Evolutionary conservation across 2,888 invertebrate genomes (phyloP).

Genomic region (Malachius bipustulatus): DNA sequence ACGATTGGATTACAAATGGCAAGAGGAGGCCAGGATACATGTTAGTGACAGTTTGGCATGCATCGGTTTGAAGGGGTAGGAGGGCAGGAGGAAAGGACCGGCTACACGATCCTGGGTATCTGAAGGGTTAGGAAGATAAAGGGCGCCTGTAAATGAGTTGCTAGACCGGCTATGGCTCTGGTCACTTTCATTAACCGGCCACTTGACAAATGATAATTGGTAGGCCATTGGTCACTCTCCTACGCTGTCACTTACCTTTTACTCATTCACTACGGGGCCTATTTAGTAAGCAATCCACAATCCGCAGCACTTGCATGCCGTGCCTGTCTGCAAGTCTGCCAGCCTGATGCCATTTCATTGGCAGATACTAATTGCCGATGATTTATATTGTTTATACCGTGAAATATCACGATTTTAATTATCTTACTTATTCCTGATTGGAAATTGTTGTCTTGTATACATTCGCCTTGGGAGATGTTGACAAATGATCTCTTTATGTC

Average conservation of each 20-base stretch:
- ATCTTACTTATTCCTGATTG: slow-evolving; percentile 14
- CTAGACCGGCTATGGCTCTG: slow-evolving; percentile 34
- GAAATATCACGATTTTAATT: slow-evolving; percentile 22
- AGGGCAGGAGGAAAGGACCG: no score
- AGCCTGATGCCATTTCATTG: no score
- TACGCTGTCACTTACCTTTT: slow-evolving; percentile 37
- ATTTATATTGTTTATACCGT: slow-evolving; percentile 28
- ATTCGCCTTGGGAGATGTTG: no score
- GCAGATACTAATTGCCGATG: slow-evolving; percentile 30
- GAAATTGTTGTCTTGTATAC: neutral
- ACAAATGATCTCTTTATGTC: no score
- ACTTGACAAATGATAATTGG: slow-evolving; percentile 41
- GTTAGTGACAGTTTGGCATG: slow-evolving; percentile 32
- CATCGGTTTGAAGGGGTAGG: slow-evolving; percentile 25
- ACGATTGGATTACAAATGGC: no score
- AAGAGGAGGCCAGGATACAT: no score
- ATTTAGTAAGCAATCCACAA: slow-evolving; percentile 28
- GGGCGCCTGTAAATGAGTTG: slow-evolving; percentile 35
- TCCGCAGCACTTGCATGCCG: no score
- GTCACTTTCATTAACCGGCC: slow-evolving; percentile 39
- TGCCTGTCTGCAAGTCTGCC: no score
- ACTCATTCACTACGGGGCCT: slow-evolving; percentile 33
- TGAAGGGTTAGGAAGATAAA: slow-evolving; percentile 38
- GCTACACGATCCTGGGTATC: no score
- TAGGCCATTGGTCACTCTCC: slow-evolving; percentile 38